Base-by-base conservation (phyloP, 2,113 vertebrate genomes). In the Malaclemys terrapin region DNA sequence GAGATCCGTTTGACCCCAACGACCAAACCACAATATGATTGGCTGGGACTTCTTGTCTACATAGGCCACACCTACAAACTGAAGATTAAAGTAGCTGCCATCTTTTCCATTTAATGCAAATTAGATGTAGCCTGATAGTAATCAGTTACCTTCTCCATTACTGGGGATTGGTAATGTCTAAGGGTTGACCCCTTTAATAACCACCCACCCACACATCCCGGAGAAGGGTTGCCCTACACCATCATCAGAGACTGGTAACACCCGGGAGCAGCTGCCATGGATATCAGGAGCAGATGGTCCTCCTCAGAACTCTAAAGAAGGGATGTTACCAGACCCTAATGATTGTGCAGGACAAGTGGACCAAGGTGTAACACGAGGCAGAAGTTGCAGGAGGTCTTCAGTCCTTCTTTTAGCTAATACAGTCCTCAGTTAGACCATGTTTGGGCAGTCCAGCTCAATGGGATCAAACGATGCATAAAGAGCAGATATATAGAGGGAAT, bases 391-490 rank as follows among this genome's bases (percentile, higher is more conserved):
- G 35, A 24, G 81, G 7, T 25, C 19, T 52, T 12, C 2, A 65
- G 38, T 82, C 69, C 9, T 75, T 82, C 22, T 45, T 45, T 22
- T 35, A 89, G 25, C n/a, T 85, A 54, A n/a, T n/a, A 45, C 7
- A 57, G n/a, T 14, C 53, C 10, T 78, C 79, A 42, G 14, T 75
- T 53, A 82, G 22, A 8, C 16, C 91, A 80, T 27, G 31, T 35
- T 1, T 79, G 19, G 92, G 92, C 25, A 93, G 79, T 6, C 1
- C 47, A 84, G 38, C 62, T 47, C 38, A 83, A 96, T 80, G 62
- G 85, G 87, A 87, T 5, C 20, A 75, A 82, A 20, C 38, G 45
- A 83, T 1, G 1, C 14, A 29, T 35, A 31, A 0, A 75, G 75
- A 20, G 42, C 20, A 25, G 86, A 69, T 87, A 82, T 59, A 25